phyloP scores from a whole-genome alignment of 2,113 vertebrate species.

The Campylomormyrus tamandua region DNA sequence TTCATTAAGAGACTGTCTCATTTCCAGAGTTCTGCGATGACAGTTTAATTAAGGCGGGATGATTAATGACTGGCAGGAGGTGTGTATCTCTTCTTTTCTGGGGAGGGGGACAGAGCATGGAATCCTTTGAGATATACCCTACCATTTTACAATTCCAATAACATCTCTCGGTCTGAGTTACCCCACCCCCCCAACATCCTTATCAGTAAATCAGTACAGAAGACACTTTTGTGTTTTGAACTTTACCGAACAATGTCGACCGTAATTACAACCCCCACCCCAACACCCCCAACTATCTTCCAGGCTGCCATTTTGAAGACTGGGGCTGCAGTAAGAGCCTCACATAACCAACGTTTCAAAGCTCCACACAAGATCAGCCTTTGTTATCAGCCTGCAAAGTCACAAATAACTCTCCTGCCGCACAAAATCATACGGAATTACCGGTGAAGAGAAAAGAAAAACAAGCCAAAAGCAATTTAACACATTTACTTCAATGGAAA shows the following conservation, averaged over 20 bases:
- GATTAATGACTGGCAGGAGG: background rate
- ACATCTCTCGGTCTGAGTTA: background rate
- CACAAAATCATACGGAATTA: background rate
- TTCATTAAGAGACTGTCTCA: background rate
- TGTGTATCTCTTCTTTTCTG: background rate
- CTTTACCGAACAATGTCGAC: background rate
- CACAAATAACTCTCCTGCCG: background rate
- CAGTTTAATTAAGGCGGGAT: conserved; percentile 10
- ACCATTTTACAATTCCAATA: background rate
- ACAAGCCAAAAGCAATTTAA: background rate
- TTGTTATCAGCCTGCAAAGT: background rate
- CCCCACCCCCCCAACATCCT: background rate
- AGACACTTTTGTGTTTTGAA: background rate
- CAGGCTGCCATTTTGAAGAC: background rate
- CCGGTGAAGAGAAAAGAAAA: background rate
- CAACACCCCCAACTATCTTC: background rate
- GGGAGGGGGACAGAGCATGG: background rate
- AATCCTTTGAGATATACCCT: background rate
- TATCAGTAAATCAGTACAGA: background rate
- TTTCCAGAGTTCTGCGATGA: background rate
- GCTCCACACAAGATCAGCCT: background rate
- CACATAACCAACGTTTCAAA: background rate
- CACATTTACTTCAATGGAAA: background rate
- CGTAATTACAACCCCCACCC: background rate
- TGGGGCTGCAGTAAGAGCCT: background rate